Percentiles rank a stretch among this genome's conserved stretches.
Evolutionary conservation across 2,113 vertebrate species (phyloP).

Genomic region (Aythya baeri): DNA sequence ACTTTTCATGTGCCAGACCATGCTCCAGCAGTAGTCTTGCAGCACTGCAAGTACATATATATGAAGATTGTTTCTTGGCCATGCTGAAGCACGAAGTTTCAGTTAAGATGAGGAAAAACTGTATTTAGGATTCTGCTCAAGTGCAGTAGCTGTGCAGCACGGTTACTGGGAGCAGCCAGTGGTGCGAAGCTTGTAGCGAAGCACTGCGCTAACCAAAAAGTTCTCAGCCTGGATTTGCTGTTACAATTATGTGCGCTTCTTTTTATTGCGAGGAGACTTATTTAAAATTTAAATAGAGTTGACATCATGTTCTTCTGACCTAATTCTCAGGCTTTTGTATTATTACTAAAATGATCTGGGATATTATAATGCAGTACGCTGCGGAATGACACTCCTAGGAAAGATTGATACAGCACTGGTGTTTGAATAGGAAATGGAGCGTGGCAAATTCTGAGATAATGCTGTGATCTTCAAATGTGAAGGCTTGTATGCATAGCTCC

Average conservation of each 20-base stretch:
- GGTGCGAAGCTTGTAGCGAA: not conserved
- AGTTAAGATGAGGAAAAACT: not conserved
- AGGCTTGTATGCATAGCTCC: not conserved
- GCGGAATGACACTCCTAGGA: not conserved
- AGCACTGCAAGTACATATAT: not conserved
- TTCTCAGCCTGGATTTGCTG: not conserved
- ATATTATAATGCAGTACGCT: not conserved
- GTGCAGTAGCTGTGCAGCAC: accelerated
- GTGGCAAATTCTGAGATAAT: not conserved
- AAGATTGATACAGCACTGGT: conserved; percentile 14
- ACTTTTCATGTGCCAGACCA: not conserved
- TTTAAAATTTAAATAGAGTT: conserved; percentile 40
- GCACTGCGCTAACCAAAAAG: not conserved
- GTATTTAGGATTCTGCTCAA: not conserved
- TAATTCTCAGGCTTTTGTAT: conserved; percentile 27
- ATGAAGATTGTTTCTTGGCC: not conserved
- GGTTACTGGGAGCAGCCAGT: not conserved
- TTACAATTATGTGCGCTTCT: not conserved
- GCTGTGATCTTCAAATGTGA: not conserved
- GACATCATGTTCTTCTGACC: conserved; percentile 27
- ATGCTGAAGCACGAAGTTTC: not conserved
- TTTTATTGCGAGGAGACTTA: conserved; percentile 10
- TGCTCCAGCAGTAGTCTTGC: not conserved
- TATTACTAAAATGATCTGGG: not conserved
- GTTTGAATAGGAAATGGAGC: conserved; percentile 41